Base-by-base conservation (phyloP, 2,113 vertebrate species). In the Craseonycteris thonglongyai region DNA sequence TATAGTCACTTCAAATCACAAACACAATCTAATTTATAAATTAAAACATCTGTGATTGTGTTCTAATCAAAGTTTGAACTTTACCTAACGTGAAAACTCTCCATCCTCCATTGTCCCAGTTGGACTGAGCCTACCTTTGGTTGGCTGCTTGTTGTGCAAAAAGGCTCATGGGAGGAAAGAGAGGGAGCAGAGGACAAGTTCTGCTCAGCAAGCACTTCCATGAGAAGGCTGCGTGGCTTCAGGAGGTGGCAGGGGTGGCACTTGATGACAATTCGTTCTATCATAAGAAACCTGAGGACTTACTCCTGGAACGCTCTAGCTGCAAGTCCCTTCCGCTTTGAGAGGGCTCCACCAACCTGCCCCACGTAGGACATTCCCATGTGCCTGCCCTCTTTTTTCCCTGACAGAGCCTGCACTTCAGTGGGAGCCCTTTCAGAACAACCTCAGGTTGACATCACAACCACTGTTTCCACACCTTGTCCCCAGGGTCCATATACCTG, bases 21-120 rank as follows among this genome's bases (percentile, higher is more conserved):
- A 65, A 33, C 5, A 38, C 22, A 54, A 61, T 49, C 16, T 35
- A 93, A 76, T 81, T 63, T 87, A 35, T 88, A 78, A 90, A 74
- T 49, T 51, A 51, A 80, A 94, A 83, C 68, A 91, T 69, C 59
- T 30, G 26, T 78, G 75, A 38, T 30, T 56, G n/a, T 58, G 10
- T 91, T 94, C 21, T 38, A 40, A 72, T 76, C 40, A 59, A 80
- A 83, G 61, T 61, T 66, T 38, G 49, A 87, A n/a, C 24, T 76
- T 81, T 65, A 63, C 24, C 54, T 65, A 75, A 88, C 79, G 26
- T 66, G 58, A 66, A 93, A 79, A 80, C 45, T 30, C n/a, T 28
- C 33, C 21, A n/a, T 47, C n/a, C 35, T 14, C 90, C 38, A 19
- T 5, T 0, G 0, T 28, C 47, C 47, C 22, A 26, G 1, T 16